phyloP scores from a whole-genome alignment of 2,797 vertebrate genomes.

The Danionella dracula region DNA sequence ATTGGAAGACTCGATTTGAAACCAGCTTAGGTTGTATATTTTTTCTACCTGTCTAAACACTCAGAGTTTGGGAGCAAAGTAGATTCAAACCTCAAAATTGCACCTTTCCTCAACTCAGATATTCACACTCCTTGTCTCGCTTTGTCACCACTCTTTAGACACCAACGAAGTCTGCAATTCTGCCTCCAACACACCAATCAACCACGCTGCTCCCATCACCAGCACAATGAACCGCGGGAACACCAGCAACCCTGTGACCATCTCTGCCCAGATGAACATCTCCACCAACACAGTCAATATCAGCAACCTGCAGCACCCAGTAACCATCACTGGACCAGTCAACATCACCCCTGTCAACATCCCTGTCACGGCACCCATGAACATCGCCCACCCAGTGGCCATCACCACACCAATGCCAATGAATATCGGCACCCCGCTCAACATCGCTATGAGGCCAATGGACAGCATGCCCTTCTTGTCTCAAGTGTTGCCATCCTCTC shows the following conservation, averaged over 20 bases:
- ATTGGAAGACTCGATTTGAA: no score
- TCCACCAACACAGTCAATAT: constrained; percentile 94
- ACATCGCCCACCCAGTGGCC: constrained; percentile 93
- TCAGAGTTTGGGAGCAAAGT: constrained; percentile 12
- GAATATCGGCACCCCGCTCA: constrained; percentile 81
- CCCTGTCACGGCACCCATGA: constrained; percentile 76
- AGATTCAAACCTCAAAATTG: background rate
- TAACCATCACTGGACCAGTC: constrained; percentile 93
- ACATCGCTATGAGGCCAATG: constrained; percentile 90
- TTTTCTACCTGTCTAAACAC: background rate
- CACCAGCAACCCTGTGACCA: constrained; percentile 81
- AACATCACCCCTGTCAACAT: constrained; percentile 85
- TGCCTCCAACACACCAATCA: constrained; percentile 64
- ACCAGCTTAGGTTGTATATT: no score
- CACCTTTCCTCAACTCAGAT: background rate
- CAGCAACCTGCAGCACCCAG: constrained; percentile 92
- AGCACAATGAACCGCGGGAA: constrained; percentile 67
- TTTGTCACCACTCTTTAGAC: constrained; percentile 41
- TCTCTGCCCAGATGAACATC: constrained; percentile 97
- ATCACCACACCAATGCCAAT: constrained; percentile 91
- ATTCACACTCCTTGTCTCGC: background rate
- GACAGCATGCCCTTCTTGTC: constrained; percentile 88
- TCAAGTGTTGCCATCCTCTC: constrained; percentile 93
- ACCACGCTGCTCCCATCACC: constrained; percentile 62
- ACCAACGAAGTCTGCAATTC: constrained; percentile 65